A percentile compares a stretch with the other conserved stretches of the same genome.
These are phyloP conservation scores for Bombus huntii DNA, from an alignment of 1,140 invertebrate species.

Conservation along the genomic window DNA sequence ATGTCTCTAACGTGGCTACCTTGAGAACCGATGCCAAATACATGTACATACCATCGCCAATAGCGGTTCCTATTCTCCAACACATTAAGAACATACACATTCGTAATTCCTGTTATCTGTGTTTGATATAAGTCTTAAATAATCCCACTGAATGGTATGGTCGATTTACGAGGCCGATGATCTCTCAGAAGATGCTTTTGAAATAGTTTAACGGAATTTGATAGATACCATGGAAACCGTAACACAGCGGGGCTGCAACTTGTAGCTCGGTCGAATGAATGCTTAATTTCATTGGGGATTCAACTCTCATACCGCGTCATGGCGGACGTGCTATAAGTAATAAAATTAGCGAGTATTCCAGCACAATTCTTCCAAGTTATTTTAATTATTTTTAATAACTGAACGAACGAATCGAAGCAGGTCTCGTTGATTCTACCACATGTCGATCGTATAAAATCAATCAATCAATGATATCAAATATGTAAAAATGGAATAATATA, in stretches of 20 bases:
- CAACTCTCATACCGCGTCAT: not conserved
- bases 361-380: not conserved
- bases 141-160: conserved; percentile 14
- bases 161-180: conserved; percentile 1
- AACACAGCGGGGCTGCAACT: not conserved
- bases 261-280: not conserved
- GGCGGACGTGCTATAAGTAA: not conserved
- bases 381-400: not conserved
- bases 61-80: conserved; percentile 17
- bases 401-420: not conserved
- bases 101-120: conserved; percentile 27
- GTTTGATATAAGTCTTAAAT: conserved; percentile 26
- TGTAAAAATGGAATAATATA: too few species aligned
- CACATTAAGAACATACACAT: conserved; percentile 21
- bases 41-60: not conserved
- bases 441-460: too few species aligned
- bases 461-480: too few species aligned
- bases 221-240: conserved; percentile 17
- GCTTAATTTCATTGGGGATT: conserved; percentile 34
- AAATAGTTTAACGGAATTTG: conserved; percentile 38
- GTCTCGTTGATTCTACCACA: not conserved
- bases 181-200: not conserved
- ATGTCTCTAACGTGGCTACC: not conserved
- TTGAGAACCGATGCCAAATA: not conserved
- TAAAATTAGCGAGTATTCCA: not conserved